A percentile compares a stretch with the other conserved stretches of the same genome.
Conservation (phyloP, 2,797 vertebrate species). For the Tamandua tetradactyla region DNA sequence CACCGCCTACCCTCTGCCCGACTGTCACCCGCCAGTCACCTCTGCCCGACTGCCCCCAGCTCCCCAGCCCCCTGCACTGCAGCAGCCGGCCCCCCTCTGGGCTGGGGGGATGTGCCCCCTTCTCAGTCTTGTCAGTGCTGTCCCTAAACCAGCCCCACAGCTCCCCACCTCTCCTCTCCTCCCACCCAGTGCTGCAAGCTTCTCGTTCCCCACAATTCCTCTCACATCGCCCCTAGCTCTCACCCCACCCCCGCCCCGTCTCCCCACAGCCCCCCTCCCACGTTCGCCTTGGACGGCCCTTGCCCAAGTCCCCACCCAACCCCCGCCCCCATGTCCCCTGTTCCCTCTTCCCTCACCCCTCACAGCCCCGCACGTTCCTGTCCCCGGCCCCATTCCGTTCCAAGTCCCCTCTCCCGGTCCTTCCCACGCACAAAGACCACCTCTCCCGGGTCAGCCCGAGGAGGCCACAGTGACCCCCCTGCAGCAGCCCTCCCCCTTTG, state of each 20-base stretch:
- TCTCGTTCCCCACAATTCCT: background rate
- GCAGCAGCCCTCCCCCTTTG: too few species aligned
- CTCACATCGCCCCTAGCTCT: background rate
- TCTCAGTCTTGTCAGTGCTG: background rate
- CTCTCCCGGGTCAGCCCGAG: background rate
- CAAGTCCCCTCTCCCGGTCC: background rate
- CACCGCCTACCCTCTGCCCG: background rate
- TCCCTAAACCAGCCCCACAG: background rate
- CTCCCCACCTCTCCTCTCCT: background rate
- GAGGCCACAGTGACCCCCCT: too few species aligned
- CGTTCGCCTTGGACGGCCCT: background rate
- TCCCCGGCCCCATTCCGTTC: too few species aligned
- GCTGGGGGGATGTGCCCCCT: background rate
- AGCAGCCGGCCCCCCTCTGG: background rate
- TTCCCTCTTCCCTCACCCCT: background rate
- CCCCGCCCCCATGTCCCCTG: too few species aligned
- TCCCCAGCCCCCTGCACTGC: background rate
- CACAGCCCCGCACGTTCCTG: background rate
- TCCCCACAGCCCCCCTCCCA: background rate
- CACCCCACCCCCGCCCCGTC: background rate
- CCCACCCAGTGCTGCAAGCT: background rate
- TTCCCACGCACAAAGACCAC: background rate
- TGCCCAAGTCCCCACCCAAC: too few species aligned
- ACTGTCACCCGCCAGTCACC: background rate
- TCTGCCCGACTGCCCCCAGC: background rate